Base-by-base conservation (phyloP, 2,888 invertebrate species). In the Rugalucina vietnamica region DNA sequence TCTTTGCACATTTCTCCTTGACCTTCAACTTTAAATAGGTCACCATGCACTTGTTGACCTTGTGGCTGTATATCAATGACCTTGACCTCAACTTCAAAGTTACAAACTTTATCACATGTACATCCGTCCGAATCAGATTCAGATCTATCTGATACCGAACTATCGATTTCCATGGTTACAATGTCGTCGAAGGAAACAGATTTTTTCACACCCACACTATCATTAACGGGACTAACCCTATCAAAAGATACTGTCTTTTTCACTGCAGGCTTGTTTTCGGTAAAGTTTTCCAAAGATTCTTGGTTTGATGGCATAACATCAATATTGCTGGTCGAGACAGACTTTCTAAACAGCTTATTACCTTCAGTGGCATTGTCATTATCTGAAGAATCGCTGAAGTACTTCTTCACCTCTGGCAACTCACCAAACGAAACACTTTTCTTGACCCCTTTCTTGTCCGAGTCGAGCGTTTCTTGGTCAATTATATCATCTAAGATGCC, bases 401-500 rank as follows among this genome's bases (percentile, higher is more conserved):
- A 85, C n/a, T 85, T 87, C 34, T 87, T 85, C 34, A 88, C 76
- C 54, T 88, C 88, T 12, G 85, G 78, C 43, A 88, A 43, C 24
- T 85, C 79, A 10, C 88, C 85, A 49, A 88, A 88, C 4, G 85
- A 85, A 21, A 88, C 88, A 76, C 84, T 79, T 72, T 88, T 88
- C 57, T 88, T 88, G 8, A 80, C 81, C 37, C 21, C 39, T 43
- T 84, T 85, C 57, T 76, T 82, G 57, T 79, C 76, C 77, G 69
- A 34, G 27, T 57, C 37, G 10, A 34, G 21, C 18, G 24, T 78
- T 36, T 89, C 88, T 43, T 87, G 76, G 24, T 88, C 85, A 57
- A 90, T 86, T 0, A 87, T 82, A 54, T 87, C 85, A 84, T 90
- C 90, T 5, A 90, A 78, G 4, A 89, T 84, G 18, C 81, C 88